phyloP scores from a whole-genome alignment of 2,113 vertebrate species.

The Trochalopteron elliotii region DNA sequence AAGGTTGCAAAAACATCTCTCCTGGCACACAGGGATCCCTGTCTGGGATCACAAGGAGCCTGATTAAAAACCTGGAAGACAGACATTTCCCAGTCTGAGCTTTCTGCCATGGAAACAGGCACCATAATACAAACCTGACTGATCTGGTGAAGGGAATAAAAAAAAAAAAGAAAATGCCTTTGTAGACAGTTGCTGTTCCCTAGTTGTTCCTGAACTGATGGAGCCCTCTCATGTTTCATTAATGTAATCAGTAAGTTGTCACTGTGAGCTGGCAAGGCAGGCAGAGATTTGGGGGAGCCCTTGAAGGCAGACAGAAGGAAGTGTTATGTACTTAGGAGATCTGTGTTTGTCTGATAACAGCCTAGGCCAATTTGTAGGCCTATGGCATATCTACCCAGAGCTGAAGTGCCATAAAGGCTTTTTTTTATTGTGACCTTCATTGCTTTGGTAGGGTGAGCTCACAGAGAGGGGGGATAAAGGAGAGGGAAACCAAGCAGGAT shows the following conservation, averaged over 20 bases:
- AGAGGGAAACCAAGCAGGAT: background rate
- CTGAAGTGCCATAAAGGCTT: background rate
- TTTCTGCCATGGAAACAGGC: background rate
- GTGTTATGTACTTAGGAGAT: background rate
- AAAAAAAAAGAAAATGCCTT: background rate
- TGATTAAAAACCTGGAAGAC: background rate
- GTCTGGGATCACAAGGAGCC: background rate
- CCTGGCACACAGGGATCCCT: background rate
- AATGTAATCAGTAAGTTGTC: background rate
- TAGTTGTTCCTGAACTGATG: background rate
- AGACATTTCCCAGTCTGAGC: background rate
- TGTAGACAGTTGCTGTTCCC: background rate
- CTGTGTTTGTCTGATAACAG: slow-evolving; percentile 13
- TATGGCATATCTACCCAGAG: background rate
- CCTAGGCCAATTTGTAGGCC: background rate
- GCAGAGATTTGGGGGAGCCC: background rate
- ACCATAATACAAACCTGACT: background rate
- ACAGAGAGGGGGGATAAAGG: background rate
- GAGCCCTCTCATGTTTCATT: background rate
- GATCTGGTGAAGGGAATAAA: background rate
- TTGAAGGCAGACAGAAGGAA: background rate
- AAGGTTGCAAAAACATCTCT: background rate
- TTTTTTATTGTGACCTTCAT: background rate
- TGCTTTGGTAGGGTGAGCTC: background rate
- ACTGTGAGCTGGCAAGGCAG: background rate